Evolutionary conservation across 2,888 invertebrate species (phyloP).

Genomic region (Ophonus ardosiacus): DNA sequence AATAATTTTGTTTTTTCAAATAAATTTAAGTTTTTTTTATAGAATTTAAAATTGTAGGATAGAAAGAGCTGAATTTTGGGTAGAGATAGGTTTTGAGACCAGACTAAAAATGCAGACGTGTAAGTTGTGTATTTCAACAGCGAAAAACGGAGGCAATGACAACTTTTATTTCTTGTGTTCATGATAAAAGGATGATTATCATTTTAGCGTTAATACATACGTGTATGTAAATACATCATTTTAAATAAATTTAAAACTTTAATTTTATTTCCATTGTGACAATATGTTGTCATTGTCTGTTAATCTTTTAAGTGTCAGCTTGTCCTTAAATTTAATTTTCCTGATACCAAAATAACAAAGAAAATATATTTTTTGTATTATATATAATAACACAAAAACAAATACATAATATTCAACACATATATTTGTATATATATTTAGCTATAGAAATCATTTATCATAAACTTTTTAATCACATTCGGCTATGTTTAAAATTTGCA

Average conservation of each 20-base stretch:
- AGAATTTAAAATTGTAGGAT: constrained; percentile 31
- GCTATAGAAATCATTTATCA: constrained; percentile 30
- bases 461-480: constrained; percentile 30
- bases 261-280: constrained; percentile 27
- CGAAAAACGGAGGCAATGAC: constrained; percentile 21
- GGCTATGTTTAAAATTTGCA: constrained; percentile 28
- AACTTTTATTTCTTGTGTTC: constrained; percentile 39
- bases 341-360: constrained; percentile 32
- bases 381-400: constrained; percentile 37
- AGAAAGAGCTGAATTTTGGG: constrained; percentile 14
- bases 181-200: constrained; percentile 16
- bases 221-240: constrained; percentile 14
- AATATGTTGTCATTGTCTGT: constrained; percentile 56
- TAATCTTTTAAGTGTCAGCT: constrained; percentile 51
- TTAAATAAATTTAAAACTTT: not conserved
- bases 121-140: constrained; percentile 34
- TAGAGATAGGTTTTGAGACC: constrained; percentile 36
- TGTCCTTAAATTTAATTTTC: constrained; percentile 56
- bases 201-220: constrained; percentile 15
- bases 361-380: constrained; percentile 43
- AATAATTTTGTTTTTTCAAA: constrained; percentile 11
- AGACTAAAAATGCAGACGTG: constrained; percentile 14
- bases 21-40: constrained; percentile 34
- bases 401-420: constrained; percentile 41
- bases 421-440: constrained; percentile 43